phyloP scores from a whole-genome alignment of 2,888 invertebrate genomes.

The Coleophora flavipennella region DNA sequence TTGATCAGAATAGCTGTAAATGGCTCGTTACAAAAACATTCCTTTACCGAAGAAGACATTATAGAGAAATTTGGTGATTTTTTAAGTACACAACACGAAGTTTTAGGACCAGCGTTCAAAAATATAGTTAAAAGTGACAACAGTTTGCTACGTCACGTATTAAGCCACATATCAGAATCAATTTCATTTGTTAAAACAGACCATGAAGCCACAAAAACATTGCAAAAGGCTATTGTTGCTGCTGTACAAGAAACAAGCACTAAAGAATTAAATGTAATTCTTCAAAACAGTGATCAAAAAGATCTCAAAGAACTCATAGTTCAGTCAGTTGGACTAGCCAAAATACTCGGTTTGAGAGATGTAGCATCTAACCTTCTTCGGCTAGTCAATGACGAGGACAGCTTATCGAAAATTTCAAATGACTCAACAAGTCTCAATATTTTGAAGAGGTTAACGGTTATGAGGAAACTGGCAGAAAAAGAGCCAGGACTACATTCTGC shows the following conservation, averaged over 20 bases:
- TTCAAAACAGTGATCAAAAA: slow-evolving; percentile 61
- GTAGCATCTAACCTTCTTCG: slow-evolving; percentile 72
- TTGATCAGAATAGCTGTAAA: slow-evolving; percentile 73
- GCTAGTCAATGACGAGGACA: slow-evolving; percentile 68
- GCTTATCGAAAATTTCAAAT: slow-evolving; percentile 67
- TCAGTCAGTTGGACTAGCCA: slow-evolving; percentile 79
- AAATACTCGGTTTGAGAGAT: slow-evolving; percentile 77
- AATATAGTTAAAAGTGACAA: slow-evolving; percentile 76
- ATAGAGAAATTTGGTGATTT: slow-evolving; percentile 76
- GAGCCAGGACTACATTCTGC: slow-evolving; percentile 76
- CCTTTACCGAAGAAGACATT: slow-evolving; percentile 70
- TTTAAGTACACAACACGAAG: slow-evolving; percentile 74
- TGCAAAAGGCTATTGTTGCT: slow-evolving; percentile 78
- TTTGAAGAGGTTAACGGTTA: slow-evolving; percentile 78
- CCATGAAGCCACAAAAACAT: slow-evolving; percentile 75
- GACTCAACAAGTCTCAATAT: slow-evolving; percentile 76
- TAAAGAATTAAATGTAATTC: slow-evolving; percentile 67
- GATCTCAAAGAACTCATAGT: slow-evolving; percentile 62
- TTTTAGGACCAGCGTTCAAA: slow-evolving; percentile 76
- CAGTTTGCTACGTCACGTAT: slow-evolving; percentile 71
- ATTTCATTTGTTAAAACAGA: slow-evolving; percentile 74
- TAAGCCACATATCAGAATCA: slow-evolving; percentile 75
- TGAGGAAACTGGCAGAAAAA: slow-evolving; percentile 79
- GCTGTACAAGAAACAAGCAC: slow-evolving; percentile 77
- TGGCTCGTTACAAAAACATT: slow-evolving; percentile 50